Base-by-base conservation (phyloP, 2,888 invertebrate genomes). In the Odontocolon sp. region DNA sequence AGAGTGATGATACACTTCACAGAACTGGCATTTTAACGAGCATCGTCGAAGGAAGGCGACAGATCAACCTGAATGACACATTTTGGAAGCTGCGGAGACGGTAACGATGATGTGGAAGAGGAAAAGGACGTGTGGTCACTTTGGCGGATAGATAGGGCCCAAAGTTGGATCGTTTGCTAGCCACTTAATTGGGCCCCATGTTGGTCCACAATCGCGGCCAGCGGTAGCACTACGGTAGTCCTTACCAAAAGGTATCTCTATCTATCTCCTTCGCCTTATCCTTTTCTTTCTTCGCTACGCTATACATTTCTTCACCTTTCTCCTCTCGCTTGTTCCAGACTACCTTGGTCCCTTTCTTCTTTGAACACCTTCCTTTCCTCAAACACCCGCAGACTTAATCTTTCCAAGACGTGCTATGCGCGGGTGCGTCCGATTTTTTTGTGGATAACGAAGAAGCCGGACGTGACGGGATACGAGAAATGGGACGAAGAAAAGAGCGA, bases 151-250 rank as follows among this genome's bases (percentile, higher is more conserved):
- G 85, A 86, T 84, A 82, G 59, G 67, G 67, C 31, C 63, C 57
- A 68, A 56, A 11, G 52, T 64, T 45, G 67, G 45, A 45, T 72
- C 75, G 70, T 68, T n/a, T 67, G 52, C 74, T 47, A 68, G 80
- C 78, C 81, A 84, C 87, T 90, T 89, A 89, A 89, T 89, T 88
- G 89, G 89, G 82, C 82, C 77, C 84, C 85, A 77, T 88, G 89
- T 90, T 87, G 83, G 83, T 79, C 79, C 84, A 83, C 85, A 88
- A 87, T 88, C 86, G 84, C 80, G 79, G 56, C 68, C 81, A 72
- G 80, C 85, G 77, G 87, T 85, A 86, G 84, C 83, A 76, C 81
- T 75, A 79, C 84, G 82, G 84, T 86, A 85, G 84, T 86, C 83
- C 80, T 33, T 52, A 52, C 61, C 59, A 33, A 3, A 56, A 82